phyloP scores from a whole-genome alignment of 2,797 vertebrate genomes.

The Syncerus caffer region DNA sequence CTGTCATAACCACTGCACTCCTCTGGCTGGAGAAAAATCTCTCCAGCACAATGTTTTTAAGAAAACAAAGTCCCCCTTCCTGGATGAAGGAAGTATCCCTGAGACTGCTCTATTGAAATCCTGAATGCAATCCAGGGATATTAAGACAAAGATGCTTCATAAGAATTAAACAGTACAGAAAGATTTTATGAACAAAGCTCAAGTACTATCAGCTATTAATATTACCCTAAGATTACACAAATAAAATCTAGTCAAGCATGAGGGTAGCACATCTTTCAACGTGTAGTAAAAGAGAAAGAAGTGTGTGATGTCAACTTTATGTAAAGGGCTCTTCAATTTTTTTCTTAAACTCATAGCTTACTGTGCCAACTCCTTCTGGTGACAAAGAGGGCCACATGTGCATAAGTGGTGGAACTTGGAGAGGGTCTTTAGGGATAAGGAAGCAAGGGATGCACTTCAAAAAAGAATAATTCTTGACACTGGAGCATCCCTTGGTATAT shows the following conservation, averaged over 20 bases:
- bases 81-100: neutral
- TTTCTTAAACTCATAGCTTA: neutral
- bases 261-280: neutral
- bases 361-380: neutral
- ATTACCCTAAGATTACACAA: neutral
- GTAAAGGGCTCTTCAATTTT: neutral
- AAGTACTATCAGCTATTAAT: neutral
- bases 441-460: neutral
- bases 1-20: conserved; percentile 1
- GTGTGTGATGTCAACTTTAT: neutral
- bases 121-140: neutral
- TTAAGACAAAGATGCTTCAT: neutral
- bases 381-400: neutral
- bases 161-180: neutral
- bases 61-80: conserved; percentile 42
- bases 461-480: neutral
- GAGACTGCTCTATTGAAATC: conserved; percentile 45
- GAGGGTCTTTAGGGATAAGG: neutral
- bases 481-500: neutral
- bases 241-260: neutral
- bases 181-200: neutral
- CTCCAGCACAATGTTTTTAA: conserved; percentile 27
- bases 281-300: neutral
- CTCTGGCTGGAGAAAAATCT: conserved; percentile 52
- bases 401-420: neutral